Base-by-base conservation (phyloP, 1,140 invertebrate species). In the Cotesia glomerata region DNA sequence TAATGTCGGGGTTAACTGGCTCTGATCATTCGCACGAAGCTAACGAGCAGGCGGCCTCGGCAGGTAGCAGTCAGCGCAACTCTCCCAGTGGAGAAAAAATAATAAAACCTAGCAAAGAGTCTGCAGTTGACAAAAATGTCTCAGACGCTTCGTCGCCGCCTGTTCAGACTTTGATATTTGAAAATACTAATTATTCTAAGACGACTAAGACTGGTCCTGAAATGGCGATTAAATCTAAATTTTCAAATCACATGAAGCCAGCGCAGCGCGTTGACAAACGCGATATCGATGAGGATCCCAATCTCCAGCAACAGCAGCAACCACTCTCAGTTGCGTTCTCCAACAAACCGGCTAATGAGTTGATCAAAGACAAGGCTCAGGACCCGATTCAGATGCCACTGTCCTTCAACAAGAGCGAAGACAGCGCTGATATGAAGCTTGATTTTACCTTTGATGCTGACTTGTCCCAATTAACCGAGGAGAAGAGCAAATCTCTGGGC, bases 91-190 rank as follows among this genome's bases (percentile, higher is more conserved):
- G 86, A 49, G 87, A 86, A 7, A 90, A 81, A 58, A 16, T 79
- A 26, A 80, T 81, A 66, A 87, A 81, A 52, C 73, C 73, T 13
- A 18, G 78, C 0, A 86, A 86, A 58, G 84, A 87, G 0, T 54
- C 56, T 1, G 56, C 85, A 70, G 65, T 81, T 34, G 89, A 90
- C n/a, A 90, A 88, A 78, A 88, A 88, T 66, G 88, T 91, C 18
- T 80, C 91, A n/a, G 93, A 95, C 82, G 92, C 92, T 5, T 89
- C 91, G 0, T 92, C 92, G 4, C 90, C 93, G 1, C 93, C 94
- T 0, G 94, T 96, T 13, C 93, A 95, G 80, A 97, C 95, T 0
- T 93, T 97, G 45, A 95, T 97, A 71, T 97, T 97, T 82, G 95
- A 97, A 82, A 97, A 97, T 84, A 96, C 95, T 0, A 96, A 96